Conservation (phyloP, 2,797 vertebrate species). For the Pangasius sanitwongsei region DNA sequence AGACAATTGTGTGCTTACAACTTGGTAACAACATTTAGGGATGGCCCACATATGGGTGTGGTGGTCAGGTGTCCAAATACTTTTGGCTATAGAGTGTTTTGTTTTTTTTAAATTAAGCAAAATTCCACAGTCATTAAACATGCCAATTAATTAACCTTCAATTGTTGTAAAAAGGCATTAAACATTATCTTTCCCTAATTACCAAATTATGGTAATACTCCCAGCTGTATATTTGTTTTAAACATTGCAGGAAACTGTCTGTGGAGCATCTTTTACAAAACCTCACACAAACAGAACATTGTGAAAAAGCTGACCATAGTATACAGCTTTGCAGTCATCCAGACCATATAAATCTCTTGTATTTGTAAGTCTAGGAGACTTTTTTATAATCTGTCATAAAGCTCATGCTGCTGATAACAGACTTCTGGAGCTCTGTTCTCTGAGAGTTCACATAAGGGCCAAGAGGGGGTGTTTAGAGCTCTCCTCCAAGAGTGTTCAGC, state of each 20-base stretch:
- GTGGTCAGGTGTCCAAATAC: not conserved
- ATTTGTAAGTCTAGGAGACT: not conserved
- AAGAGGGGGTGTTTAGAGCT: not conserved
- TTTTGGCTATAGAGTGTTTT: not conserved
- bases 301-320: not conserved
- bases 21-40: not conserved
- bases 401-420: not conserved
- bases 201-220: slow-evolving; percentile 16
- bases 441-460: not conserved
- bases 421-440: not conserved
- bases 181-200: slow-evolving; percentile 7
- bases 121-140: not conserved
- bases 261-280: not conserved
- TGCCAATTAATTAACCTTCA: not conserved
- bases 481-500: not conserved
- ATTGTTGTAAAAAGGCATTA: not conserved
- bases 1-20: not conserved
- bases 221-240: slow-evolving; percentile 18
- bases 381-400: slow-evolving; percentile 7
- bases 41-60: not conserved
- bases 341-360: not conserved
- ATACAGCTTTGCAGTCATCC: too few species aligned
- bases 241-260: not conserved
- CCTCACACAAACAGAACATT: not conserved
- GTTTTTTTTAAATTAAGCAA: not conserved